These are phyloP conservation scores for Aphidius ervi DNA, from an alignment of 1,140 invertebrate species.

Conservation along the genomic window DNA sequence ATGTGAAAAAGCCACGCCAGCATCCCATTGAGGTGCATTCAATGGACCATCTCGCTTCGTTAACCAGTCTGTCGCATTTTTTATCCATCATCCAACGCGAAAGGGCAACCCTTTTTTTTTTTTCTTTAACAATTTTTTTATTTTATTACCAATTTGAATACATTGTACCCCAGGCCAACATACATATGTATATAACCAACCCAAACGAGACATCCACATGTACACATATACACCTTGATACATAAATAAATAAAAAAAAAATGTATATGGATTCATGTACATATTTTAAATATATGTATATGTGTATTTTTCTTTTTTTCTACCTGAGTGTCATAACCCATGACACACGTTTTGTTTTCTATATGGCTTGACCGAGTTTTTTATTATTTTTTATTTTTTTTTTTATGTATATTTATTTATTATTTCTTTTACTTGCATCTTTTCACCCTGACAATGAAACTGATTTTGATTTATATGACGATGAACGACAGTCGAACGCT, in stretches of 20 bases:
- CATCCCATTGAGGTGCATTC: conserved; percentile 50
- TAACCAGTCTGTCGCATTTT: conserved; percentile 55
- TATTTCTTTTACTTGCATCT: background rate
- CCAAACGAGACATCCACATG: conserved; percentile 39
- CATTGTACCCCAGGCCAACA: conserved; percentile 50
- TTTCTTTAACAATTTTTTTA: conserved; percentile 20
- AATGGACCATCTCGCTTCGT: conserved; percentile 55
- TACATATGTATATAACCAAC: conserved; percentile 54
- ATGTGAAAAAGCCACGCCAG: conserved; percentile 35
- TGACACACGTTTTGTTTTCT: conserved; percentile 38
- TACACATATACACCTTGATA: background rate
- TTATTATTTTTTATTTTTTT: conserved; percentile 21
- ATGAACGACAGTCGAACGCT: conserved; percentile 42
- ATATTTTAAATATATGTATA: conserved; percentile 18
- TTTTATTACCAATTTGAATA: conserved; percentile 49
- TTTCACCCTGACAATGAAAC: conserved; percentile 41
- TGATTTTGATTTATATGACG: conserved; percentile 55
- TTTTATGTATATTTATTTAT: too few species aligned
- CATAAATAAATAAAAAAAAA: conserved; percentile 5
- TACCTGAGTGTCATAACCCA: conserved; percentile 36
- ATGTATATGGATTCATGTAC: conserved; percentile 11
- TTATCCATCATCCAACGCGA: conserved; percentile 37
- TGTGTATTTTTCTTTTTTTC: conserved; percentile 28
- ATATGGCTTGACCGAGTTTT: conserved; percentile 50
- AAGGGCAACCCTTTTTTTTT: conserved; percentile 48